Conservation (phyloP, 2,113 vertebrate species). For the Centropus bengalensis region DNA sequence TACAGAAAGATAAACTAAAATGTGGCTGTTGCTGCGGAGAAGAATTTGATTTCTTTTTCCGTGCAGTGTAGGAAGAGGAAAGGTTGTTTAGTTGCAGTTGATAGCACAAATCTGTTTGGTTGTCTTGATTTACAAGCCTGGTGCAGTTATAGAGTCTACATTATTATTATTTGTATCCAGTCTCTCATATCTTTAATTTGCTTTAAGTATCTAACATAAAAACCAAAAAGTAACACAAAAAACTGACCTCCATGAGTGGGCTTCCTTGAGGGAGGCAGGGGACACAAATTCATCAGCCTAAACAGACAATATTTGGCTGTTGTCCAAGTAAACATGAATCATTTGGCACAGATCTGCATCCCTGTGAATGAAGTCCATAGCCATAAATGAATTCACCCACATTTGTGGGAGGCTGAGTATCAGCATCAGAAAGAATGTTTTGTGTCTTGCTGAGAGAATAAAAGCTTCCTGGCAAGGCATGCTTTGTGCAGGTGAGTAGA, state of each 20-base stretch:
- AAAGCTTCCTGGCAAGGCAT: neutral
- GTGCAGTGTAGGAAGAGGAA: neutral
- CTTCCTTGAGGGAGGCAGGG: neutral
- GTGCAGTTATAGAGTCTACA: neutral
- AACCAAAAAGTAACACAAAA: neutral
- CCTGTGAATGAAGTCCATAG: neutral
- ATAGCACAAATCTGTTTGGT: neutral
- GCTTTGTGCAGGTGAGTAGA: neutral
- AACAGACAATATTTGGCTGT: conserved; percentile 12
- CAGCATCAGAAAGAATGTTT: neutral
- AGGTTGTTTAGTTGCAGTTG: neutral
- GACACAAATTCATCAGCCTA: neutral
- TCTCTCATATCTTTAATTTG: neutral
- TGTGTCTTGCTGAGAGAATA: neutral
- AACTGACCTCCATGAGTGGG: neutral
- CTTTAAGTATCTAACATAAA: neutral
- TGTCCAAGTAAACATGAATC: conserved; percentile 8
- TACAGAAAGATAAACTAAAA: conserved; percentile 39
- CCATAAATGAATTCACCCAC: neutral
- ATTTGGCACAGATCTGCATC: neutral
- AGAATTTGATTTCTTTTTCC: conserved; percentile 1
- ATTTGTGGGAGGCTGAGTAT: neutral
- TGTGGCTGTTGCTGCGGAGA: neutral
- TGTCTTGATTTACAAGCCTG: neutral
- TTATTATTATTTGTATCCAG: neutral